A percentile compares a stretch with the other conserved stretches of the same genome.
These are phyloP conservation scores for Belonocnema kinseyi DNA, from an alignment of 1,140 invertebrate genomes.

Conservation along the genomic window DNA sequence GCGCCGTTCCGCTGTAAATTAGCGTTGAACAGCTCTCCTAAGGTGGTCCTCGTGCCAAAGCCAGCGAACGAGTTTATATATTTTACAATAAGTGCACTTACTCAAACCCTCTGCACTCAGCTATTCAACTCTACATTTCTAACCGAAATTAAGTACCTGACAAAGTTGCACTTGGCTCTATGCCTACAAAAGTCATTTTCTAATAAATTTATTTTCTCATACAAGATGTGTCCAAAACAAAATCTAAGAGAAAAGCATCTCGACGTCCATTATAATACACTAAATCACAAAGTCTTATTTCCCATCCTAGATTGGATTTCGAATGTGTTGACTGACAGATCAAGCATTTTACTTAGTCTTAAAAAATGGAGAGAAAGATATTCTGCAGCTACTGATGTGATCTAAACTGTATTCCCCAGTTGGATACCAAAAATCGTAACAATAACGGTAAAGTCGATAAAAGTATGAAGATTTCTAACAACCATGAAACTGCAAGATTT, in stretches of 20 bases:
- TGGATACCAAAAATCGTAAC: too few relatives aligned
- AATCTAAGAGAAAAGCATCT: background rate
- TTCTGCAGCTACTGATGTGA: too few relatives aligned
- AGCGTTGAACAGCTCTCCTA: constrained; percentile 25
- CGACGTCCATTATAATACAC: too few relatives aligned
- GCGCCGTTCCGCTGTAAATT: constrained; percentile 36
- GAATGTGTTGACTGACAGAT: too few relatives aligned
- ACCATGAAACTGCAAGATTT: too few relatives aligned
- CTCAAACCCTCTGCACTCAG: constrained; percentile 14
- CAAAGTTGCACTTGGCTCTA: constrained; percentile 21
- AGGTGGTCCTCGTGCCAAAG: constrained; percentile 44
- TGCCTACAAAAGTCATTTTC: constrained; percentile 24
- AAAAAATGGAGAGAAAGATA: too few relatives aligned
- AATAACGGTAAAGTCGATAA: too few relatives aligned
- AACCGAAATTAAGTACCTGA: constrained; percentile 23
- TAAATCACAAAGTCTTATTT: too few relatives aligned
- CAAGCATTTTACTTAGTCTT: too few relatives aligned
- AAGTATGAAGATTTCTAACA: too few relatives aligned
- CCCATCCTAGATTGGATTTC: too few relatives aligned
- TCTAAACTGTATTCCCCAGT: too few relatives aligned
- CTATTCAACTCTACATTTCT: constrained; percentile 15
- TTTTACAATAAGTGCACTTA: constrained; percentile 52
- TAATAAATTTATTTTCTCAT: constrained; percentile 13
- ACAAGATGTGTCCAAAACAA: background rate
- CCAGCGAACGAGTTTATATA: constrained; percentile 51